These are phyloP conservation scores for Sebastes glaucus DNA, from an alignment of 2,797 vertebrate genomes.

Conservation along the genomic window DNA sequence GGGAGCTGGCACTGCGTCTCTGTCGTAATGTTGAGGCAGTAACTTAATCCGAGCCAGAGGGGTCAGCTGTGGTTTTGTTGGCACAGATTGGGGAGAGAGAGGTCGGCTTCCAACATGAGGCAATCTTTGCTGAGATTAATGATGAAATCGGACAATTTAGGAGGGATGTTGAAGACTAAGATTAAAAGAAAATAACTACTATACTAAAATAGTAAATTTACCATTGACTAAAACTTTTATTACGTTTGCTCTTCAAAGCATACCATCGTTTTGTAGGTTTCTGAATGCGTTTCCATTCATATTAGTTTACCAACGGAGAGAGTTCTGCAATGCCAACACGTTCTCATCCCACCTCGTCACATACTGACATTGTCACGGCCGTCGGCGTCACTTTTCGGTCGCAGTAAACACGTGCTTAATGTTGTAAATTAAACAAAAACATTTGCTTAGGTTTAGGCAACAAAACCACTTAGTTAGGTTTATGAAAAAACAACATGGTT, in stretches of 20 bases:
- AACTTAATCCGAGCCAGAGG: constrained; percentile 6
- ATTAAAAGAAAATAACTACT: background rate
- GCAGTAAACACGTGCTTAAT: too few species aligned
- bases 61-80: constrained; percentile 13
- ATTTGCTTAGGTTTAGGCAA: too few species aligned
- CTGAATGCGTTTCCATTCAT: background rate
- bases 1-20: background rate
- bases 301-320: background rate
- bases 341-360: too few species aligned
- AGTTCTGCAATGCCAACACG: background rate
- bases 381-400: too few species aligned
- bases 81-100: background rate
- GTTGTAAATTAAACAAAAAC: too few species aligned
- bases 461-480: too few species aligned
- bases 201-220: too few species aligned
- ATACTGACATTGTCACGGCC: too few species aligned
- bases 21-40: constrained; percentile 19
- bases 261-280: background rate
- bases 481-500: too few species aligned
- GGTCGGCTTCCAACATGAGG: background rate
- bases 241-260: background rate
- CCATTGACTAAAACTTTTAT: background rate
- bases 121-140: constrained; percentile 12
- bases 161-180: background rate
- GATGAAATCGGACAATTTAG: background rate